phyloP scores from a whole-genome alignment of 2,113 vertebrate species.

The Cephalopholis sonnerati region DNA sequence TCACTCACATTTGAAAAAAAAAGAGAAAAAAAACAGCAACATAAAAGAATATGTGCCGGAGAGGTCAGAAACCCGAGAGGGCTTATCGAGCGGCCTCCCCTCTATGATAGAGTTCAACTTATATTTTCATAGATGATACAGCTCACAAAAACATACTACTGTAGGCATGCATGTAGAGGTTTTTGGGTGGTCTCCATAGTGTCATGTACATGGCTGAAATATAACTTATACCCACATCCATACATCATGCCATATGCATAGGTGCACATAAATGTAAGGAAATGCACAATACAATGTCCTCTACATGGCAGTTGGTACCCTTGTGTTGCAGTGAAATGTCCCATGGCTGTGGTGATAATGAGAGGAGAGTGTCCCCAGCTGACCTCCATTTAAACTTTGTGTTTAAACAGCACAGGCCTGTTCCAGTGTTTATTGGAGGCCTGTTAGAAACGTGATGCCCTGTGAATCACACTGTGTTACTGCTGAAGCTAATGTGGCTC shows the following conservation, averaged over 20 bases:
- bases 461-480: constrained; percentile 45
- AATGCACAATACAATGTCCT: not conserved
- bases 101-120: no score
- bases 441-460: constrained; percentile 64
- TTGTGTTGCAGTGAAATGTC: not conserved
- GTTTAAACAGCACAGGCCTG: constrained; percentile 59
- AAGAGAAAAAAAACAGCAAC: no score
- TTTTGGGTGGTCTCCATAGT: not conserved
- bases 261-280: not conserved
- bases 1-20: no score
- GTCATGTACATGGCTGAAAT: not conserved
- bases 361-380: constrained; percentile 50
- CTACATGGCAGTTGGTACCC: not conserved
- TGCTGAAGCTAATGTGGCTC: not conserved
- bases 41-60: no score
- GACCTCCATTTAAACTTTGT: constrained; percentile 60
- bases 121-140: no score
- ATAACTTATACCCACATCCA: not conserved
- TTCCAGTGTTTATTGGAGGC: constrained; percentile 66
- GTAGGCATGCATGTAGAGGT: no score
- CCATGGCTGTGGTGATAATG: constrained; percentile 27
- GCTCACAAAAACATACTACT: no score
- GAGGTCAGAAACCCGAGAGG: no score
- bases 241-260: not conserved
- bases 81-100: no score